These are phyloP conservation scores for Euzetes globulus DNA, from an alignment of 2,888 invertebrate genomes.

Conservation along the genomic window DNA sequence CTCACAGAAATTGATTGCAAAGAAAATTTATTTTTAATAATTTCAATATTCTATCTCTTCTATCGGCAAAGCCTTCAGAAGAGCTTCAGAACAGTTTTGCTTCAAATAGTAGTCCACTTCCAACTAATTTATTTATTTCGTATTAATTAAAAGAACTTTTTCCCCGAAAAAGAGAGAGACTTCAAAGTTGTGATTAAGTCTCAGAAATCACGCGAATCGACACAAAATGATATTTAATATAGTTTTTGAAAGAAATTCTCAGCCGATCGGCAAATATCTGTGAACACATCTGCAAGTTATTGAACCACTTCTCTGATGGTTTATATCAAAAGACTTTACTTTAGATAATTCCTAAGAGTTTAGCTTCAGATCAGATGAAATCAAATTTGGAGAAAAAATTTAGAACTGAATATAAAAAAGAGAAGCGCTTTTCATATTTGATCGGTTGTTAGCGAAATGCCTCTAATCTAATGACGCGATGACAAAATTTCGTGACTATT, in stretches of 20 bases:
- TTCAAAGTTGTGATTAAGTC: neutral
- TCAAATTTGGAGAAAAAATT: neutral
- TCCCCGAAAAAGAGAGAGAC: neutral
- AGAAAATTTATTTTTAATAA: neutral
- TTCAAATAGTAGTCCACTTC: neutral
- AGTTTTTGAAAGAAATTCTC: neutral
- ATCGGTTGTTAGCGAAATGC: neutral
- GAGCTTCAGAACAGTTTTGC: no score
- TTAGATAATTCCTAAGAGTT: neutral
- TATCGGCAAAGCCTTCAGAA: no score
- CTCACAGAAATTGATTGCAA: neutral
- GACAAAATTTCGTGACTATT: slow-evolving; percentile 3
- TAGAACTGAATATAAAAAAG: neutral
- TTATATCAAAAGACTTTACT: no score
- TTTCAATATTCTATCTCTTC: no score
- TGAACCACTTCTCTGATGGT: no score
- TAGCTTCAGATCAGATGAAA: neutral
- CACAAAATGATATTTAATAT: neutral
- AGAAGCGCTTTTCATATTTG: neutral
- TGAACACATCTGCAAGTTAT: neutral
- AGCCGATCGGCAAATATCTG: neutral
- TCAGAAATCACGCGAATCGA: neutral
- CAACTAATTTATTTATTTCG: neutral
- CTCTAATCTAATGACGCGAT: neutral
- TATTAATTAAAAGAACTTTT: neutral